A percentile compares a stretch with the other conserved stretches of the same genome.
phyloP scores from a whole-genome alignment of 2,113 vertebrate genomes.

The Brachirus orientalis region DNA sequence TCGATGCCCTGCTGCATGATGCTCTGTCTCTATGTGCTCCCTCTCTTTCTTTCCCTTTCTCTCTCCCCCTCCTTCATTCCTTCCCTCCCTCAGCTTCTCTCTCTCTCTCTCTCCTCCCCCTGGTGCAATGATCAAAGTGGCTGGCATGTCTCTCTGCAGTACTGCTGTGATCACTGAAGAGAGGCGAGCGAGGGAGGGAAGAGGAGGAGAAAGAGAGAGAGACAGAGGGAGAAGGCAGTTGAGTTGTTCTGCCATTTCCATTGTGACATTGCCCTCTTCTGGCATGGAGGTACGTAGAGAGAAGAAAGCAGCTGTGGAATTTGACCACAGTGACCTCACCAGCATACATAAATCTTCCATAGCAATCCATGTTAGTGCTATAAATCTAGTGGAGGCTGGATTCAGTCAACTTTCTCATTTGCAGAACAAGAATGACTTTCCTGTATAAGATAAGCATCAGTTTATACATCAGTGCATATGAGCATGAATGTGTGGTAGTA shows the following conservation, averaged over 20 bases:
- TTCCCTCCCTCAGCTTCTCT: slow-evolving; percentile 1
- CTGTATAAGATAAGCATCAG: neutral
- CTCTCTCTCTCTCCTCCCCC: slow-evolving; percentile 41
- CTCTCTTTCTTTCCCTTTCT: too few species aligned
- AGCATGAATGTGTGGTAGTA: too few species aligned
- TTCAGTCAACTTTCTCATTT: slow-evolving; percentile 6
- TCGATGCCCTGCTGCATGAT: slow-evolving; percentile 46
- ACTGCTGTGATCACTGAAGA: slow-evolving; percentile 79
- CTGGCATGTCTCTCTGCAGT: slow-evolving; percentile 75
- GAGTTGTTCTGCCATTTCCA: slow-evolving; percentile 9
- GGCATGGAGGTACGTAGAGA: slow-evolving; percentile 53
- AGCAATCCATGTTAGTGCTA: neutral
- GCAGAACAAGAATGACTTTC: neutral
- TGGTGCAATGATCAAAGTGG: slow-evolving; percentile 72
- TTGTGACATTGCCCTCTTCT: slow-evolving; percentile 63
- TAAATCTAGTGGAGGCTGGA: neutral
- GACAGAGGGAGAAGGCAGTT: slow-evolving; percentile 20
- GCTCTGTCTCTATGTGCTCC: slow-evolving; percentile 13
- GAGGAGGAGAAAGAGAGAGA: slow-evolving; percentile 6
- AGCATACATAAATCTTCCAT: slow-evolving; percentile 9
- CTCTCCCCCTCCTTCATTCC: slow-evolving; percentile 1
- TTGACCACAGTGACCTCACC: slow-evolving; percentile 25
- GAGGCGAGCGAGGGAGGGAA: slow-evolving; percentile 70
- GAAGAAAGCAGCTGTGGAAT: too few species aligned
- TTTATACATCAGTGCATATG: too few species aligned